Base-by-base conservation (phyloP, 2,888 invertebrate species). In the Meiosimyza decipiens region DNA sequence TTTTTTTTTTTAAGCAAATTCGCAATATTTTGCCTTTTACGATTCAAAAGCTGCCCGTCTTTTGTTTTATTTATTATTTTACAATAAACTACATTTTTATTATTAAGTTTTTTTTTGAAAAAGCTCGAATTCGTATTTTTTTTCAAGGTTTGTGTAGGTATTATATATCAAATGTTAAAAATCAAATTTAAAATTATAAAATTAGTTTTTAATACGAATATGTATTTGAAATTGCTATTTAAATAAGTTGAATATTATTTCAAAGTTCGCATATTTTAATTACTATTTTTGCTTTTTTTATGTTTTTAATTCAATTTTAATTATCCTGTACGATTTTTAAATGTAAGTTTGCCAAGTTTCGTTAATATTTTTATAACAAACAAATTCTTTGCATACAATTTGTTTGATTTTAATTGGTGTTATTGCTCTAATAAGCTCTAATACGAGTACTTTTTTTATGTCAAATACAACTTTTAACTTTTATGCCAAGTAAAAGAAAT, bases 121-220 rank as follows among this genome's bases (percentile, higher is more conserved):
- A 83, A 83, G 83, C 84, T 83, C 83, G 82, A 82, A 82, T 82
- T 83, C 77, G 75, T 80, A 80, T 33, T 40, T 28, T 52, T 50
- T 77, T 78, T 77, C 74, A 74, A 75, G 28, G 4, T 28, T 28
- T 78, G 2, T 4, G 6, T 40, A 40, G 40, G 6, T 9, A 9
- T 40, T 40, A 7, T 40, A 40, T 40, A 40, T 9, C 6, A 40
- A 40, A 40, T 9, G 40, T 7, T 40, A 9, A 9, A 40, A 40
- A 40, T 9, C 6, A 40, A 40, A 40, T 6, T 40, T 9, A 1
- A 7, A 40, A 6, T 40, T 40, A 51, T 33, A 18, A n/a, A 70
- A 54, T 57, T 64, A 33, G n/a, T 62, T 69, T 62, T 15, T 52
- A 62, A 12, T 50, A 69, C 71, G 22, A 59, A 16, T 54, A 16